Base-by-base conservation (phyloP, 2,113 vertebrate genomes). In the Stegastes partitus region DNA sequence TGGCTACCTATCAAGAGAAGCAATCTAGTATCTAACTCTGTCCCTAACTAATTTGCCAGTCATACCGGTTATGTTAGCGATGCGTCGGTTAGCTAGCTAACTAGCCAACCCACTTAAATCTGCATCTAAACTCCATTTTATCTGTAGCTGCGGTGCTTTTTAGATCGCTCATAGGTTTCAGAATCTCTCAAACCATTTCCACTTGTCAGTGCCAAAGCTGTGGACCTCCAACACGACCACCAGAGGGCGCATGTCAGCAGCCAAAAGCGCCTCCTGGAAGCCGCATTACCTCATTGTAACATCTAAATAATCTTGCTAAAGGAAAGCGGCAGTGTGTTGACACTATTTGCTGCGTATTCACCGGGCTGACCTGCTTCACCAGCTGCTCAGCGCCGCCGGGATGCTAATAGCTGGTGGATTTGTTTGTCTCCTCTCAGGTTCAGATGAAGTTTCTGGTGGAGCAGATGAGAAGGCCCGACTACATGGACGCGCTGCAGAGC, bases 401-500 rank as follows among this genome's bases (percentile, higher is more conserved):
- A 23, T 49, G 19, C 63, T 47, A 31, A 19, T 70, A 66, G 73
- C 22, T 25, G 64, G 23, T 34, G 0, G 6, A 1, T 34, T n/a
- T 74, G 4, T 63, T 55, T 68, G 28, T 79, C 16, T 80, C 3
- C 28, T 55, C n/a, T 9, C 87, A 99, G 98, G 98, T 99, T 86
- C 98, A 99, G 92, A 99, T 99, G 98, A 99, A 99, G 93, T 99
- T 99, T 88, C 95, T 99, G 86, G 97, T 99, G 81, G 98, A 99
- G 85, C 98, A 99, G 80, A 99, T 99, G 98, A 97, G 95, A 79
- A 92, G 97, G 50, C 98, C 98, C 12, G 98, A 99, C 91, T 99
- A 98, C 87, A 99, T 99, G 98, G 98, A 99, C 86, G 98, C 98
- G 34, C 92, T 99, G 11, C 98, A 99, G 85, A 97, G 96, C 66